Conservation (phyloP, 2,797 vertebrate genomes). For the Anguilla marmorata region DNA sequence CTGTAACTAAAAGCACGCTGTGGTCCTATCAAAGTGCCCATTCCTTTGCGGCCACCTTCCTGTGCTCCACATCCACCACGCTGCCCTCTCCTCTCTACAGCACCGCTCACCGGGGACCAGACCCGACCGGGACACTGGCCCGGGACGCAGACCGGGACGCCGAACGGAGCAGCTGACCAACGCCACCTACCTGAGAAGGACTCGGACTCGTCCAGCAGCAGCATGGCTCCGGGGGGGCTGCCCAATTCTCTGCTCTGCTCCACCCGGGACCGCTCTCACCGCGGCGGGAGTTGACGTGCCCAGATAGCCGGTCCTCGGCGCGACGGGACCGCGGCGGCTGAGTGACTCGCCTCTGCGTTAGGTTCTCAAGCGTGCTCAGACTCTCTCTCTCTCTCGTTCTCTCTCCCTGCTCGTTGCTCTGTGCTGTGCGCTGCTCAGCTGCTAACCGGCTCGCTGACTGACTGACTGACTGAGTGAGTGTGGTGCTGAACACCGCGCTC, state of each 20-base stretch:
- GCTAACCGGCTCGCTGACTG: conserved; percentile 10
- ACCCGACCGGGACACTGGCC: neutral
- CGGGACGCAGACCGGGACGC: no score
- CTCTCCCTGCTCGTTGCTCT: conserved; percentile 39
- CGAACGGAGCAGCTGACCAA: neutral
- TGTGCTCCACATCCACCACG: neutral
- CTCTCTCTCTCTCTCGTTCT: conserved; percentile 44
- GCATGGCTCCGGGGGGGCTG: conserved; percentile 45
- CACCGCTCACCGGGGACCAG: no score
- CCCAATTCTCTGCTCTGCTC: neutral
- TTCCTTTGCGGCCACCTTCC: neutral
- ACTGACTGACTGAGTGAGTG: conserved; percentile 20
- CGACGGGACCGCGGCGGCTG: conserved; percentile 38
- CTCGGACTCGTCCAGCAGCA: conserved; percentile 61
- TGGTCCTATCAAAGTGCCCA: neutral
- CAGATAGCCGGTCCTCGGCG: neutral
- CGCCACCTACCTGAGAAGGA: conserved; percentile 57
- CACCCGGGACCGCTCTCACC: neutral
- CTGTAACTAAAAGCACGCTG: neutral
- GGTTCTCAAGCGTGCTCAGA: neutral
- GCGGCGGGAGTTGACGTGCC: neutral
- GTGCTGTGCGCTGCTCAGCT: conserved; percentile 33
- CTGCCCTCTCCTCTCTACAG: neutral
- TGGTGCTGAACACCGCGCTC: conserved; percentile 15
- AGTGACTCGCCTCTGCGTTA: neutral